These are phyloP conservation scores for Mongoloraphidia duomilia DNA, from an alignment of 2,888 invertebrate genomes.

Conservation along the genomic window DNA sequence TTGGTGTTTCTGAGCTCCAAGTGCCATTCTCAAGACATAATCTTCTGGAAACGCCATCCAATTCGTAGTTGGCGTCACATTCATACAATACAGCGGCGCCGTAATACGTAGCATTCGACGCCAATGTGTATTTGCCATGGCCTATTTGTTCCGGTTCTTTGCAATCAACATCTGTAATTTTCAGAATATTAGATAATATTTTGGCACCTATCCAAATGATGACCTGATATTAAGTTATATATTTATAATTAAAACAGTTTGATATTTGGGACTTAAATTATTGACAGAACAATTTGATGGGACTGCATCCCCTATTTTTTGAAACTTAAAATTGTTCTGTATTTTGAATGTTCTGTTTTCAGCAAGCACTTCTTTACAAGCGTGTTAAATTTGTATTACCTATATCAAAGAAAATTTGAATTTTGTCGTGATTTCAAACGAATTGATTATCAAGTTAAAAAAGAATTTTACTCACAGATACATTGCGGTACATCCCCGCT, in stretches of 20 bases:
- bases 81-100: constrained; percentile 75
- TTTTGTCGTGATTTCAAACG: no score
- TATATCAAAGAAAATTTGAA: no score
- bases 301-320: not conserved
- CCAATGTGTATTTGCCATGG: constrained; percentile 62
- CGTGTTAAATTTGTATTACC: no score
- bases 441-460: no score
- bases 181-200: not conserved
- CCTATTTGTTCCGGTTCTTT: constrained; percentile 56
- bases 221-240: not conserved
- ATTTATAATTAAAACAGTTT: not conserved
- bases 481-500: constrained; percentile 71
- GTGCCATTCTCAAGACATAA: constrained; percentile 79
- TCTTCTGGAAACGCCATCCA: constrained; percentile 70
- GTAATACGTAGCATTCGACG: constrained; percentile 79
- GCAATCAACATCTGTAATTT: constrained; percentile 65
- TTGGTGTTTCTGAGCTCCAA: constrained; percentile 74
- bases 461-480: constrained; percentile 49
- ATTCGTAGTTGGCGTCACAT: constrained; percentile 64
- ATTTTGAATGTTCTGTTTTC: not conserved
- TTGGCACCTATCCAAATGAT: not conserved
- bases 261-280: not conserved
- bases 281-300: not conserved
- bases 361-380: no score
- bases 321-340: not conserved